Evolutionary conservation across 2,113 vertebrate species (phyloP), one percentile per base, ranked within the genome.

Genomic region (Gopherus evgoodei): DNA sequence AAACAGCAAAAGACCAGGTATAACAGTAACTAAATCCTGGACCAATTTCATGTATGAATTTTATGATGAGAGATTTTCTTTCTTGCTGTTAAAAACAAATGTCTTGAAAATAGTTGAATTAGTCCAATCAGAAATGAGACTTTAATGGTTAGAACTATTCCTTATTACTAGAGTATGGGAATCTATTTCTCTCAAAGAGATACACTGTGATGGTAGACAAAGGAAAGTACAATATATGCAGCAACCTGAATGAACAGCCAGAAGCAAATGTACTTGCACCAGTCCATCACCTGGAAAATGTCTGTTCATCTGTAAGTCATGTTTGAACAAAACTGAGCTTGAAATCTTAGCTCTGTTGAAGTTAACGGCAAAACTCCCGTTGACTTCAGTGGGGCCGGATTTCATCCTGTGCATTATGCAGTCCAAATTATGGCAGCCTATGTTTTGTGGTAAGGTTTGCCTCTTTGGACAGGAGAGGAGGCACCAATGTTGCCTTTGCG

Each of bases 1-100:
- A 93, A 97, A 96, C 95, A 95, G 65, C 80, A 22, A 91, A 96
- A 83, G 95, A 78, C 81, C 91, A 81, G 88, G 52, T 75, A 59
- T 6, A 87, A 86, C 81, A 81, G 89, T 91, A 93, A 91, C 84
- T 94, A 83, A 81, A 79, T 96, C 95, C 92, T 93, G 53, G 90
- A 81, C 91, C 78, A 10, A 69, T 93, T 94, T 95, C 79, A 59
- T 83, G 91, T 38, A 87, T 85, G 38, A 92, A 89, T 93, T 75
- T 83, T 83, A 82, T 88, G 62, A 85, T 38, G 11, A 42, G 85
- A 89, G 91, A 84, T 90, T 93, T 90, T 84, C 94, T 93, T 94
- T 81, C 59, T 31, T 91, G 19, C 69, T 96, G 78, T 90, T 91
- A 42, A 89, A 93, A 47, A 8, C 1, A 93, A 76, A 80, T 91